Base-by-base conservation (phyloP, 2,888 invertebrate species). In the Parnassius smintheus region DNA sequence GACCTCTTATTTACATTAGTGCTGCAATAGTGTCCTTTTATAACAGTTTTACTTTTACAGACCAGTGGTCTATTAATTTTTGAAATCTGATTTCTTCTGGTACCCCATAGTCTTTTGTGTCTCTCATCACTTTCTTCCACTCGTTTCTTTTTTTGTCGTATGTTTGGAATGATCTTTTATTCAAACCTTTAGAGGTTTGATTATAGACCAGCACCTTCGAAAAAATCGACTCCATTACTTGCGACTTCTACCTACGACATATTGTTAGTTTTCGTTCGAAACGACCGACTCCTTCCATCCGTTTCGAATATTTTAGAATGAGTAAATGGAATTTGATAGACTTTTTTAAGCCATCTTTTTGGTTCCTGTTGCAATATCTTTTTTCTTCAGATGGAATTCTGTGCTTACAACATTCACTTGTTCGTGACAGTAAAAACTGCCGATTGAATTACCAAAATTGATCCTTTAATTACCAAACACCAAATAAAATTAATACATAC, bases 221-320 rank as follows among this genome's bases (percentile, higher is more conserved):
- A 57, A 73, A 41, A 73, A 68, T 2, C 72, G 61, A 12, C 67
- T 48, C 75, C 72, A 74, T 70, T 71, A 72, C 12, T 64, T 56
- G 56, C 67, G 71, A 60, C 72, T 72, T 44, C 72, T 56, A 49
- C 72, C 72, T 10, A 72, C 66, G 9, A 72, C 61, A 68, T 71
- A 73, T 11, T 71, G 69, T 62, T 56, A 66, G 70, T 49, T 69
- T 35, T 64, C 65, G 65, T 52, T 72, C 70, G 35, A 72, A 71
- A 41, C 56, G 67, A 65, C 70, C 70, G 22, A 73, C 71, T 9
- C 72, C 71, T 9, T 72, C 73, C 73, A 73, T 74, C 61, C 73
- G 66, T 56, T 74, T 73, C 3, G 72, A 72, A 49, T 75, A 75
- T 59, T 72, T 66, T 63, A 70, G 66, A 12, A 75, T 58, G 49